phyloP scores from a whole-genome alignment of 2,797 vertebrate species.

The Oryzias sinensis region DNA sequence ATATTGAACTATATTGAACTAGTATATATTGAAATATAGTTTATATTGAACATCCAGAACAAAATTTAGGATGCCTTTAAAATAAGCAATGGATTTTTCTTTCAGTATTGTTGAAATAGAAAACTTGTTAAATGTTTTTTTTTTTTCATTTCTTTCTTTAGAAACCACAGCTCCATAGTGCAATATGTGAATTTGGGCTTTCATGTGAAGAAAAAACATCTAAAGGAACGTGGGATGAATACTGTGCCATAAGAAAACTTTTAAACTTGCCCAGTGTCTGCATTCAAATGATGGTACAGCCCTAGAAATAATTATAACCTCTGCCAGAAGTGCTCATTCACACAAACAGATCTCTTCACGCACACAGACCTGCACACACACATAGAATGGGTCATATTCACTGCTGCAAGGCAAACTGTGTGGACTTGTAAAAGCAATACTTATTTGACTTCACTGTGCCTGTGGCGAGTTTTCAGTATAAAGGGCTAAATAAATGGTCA shows the following conservation, averaged over 20 bases:
- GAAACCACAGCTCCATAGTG: too few relatives aligned
- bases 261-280: slow-evolving; percentile 47
- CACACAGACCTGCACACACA: slow-evolving; percentile 11
- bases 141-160: too few relatives aligned
- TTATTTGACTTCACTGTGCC: slow-evolving; percentile 56
- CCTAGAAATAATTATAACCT: slow-evolving; percentile 21
- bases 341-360: slow-evolving; percentile 6
- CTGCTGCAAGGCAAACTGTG: slow-evolving; percentile 29
- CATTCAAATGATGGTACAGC: slow-evolving; percentile 36
- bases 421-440: slow-evolving; percentile 52
- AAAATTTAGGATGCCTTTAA: too few relatives aligned
- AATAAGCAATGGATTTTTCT: too few relatives aligned
- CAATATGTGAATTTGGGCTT: neutral
- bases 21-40: too few relatives aligned
- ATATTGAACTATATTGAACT: too few relatives aligned
- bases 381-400: slow-evolving; percentile 14
- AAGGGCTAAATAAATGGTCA: slow-evolving; percentile 60
- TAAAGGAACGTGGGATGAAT: slow-evolving; percentile 32
- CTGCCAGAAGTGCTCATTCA: neutral
- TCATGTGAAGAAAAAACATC: slow-evolving; percentile 1
- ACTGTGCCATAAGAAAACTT: slow-evolving; percentile 29
- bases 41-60: too few relatives aligned
- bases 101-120: too few relatives aligned
- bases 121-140: too few relatives aligned
- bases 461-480: slow-evolving; percentile 65